These are phyloP conservation scores for Cromileptes altivelis DNA, from an alignment of 2,113 vertebrate species.

Conservation along the genomic window DNA sequence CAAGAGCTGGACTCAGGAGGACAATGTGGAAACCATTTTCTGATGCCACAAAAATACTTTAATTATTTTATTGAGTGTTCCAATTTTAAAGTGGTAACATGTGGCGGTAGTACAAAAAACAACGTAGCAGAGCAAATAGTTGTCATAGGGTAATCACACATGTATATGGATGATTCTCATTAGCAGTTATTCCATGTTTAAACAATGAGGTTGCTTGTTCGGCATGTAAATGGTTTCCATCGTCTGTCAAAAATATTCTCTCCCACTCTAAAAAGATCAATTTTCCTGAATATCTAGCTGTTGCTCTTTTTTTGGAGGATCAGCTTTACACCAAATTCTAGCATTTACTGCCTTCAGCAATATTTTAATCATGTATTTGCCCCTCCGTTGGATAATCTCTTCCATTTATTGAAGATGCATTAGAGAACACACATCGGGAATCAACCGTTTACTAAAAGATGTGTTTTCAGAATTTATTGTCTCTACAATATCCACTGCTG, in stretches of 20 bases:
- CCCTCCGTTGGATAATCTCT: background rate
- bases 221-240: background rate
- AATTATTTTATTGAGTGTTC: background rate
- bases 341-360: background rate
- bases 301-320: background rate
- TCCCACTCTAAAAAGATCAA: background rate
- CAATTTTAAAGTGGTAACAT: background rate
- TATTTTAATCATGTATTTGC: background rate
- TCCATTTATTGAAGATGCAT: background rate
- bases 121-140: background rate
- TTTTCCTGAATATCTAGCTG: background rate
- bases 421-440: background rate
- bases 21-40: conserved; percentile 26
- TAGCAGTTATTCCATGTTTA: background rate
- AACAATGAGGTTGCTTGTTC: background rate
- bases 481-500: too few species aligned
- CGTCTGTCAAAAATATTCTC: background rate
- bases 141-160: background rate
- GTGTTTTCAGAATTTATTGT: too few species aligned
- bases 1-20: conserved; percentile 28
- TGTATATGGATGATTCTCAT: background rate
- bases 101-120: background rate
- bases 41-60: background rate
- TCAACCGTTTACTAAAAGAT: background rate
- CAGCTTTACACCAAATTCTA: background rate